These are phyloP conservation scores for Artibeus jamaicensis DNA, from an alignment of 2,797 vertebrate genomes.

Conservation along the genomic window DNA sequence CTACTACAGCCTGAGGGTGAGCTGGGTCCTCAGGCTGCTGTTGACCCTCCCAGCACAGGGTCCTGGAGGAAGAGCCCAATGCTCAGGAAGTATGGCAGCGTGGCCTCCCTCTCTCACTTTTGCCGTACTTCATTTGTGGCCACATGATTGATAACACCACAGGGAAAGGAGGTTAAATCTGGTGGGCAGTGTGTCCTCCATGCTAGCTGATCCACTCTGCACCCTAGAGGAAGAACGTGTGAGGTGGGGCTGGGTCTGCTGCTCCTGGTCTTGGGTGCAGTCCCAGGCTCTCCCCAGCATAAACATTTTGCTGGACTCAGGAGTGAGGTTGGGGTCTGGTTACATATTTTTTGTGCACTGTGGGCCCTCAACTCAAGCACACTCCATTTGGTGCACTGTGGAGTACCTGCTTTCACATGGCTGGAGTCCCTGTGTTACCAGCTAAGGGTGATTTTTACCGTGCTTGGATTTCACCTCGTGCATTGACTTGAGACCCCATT, in stretches of 20 bases:
- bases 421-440: not conserved
- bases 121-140: no score
- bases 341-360: accelerated
- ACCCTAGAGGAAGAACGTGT: not conserved
- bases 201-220: not conserved
- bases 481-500: not conserved
- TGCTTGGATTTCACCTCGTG: not conserved
- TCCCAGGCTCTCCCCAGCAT: not conserved
- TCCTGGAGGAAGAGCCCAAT: not conserved
- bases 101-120: not conserved
- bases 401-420: not conserved
- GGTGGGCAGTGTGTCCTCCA: no score
- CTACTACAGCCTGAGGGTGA: constrained; percentile 91
- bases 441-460: not conserved
- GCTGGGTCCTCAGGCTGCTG: not conserved
- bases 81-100: not conserved
- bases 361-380: not conserved
- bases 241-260: not conserved
- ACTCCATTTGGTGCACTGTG: accelerated
- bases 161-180: not conserved
- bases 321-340: not conserved
- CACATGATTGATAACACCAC: not conserved
- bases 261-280: accelerated
- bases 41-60: accelerated
- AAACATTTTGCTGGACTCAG: not conserved